These are phyloP conservation scores for Denticeps clupeoides DNA, from an alignment of 2,797 vertebrate genomes.

Conservation along the genomic window DNA sequence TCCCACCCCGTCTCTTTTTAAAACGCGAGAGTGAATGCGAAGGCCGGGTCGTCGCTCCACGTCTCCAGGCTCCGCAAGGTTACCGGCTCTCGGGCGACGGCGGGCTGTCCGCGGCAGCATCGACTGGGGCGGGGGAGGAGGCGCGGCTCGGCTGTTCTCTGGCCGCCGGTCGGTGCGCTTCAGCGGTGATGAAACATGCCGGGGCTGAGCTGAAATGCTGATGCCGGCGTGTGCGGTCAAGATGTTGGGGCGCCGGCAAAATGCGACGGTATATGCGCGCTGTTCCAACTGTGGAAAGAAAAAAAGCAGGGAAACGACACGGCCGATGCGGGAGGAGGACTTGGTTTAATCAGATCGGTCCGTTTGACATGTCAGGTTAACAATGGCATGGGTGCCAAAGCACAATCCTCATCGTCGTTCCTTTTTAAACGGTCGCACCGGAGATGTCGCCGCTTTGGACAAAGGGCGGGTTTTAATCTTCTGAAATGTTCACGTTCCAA, in stretches of 20 bases:
- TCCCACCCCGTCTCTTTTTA: slow-evolving; percentile 7
- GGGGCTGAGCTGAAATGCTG: too few species aligned
- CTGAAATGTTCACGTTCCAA: too few species aligned
- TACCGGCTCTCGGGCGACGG: slow-evolving; percentile 24
- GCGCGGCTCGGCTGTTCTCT: too few species aligned
- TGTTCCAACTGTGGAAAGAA: slow-evolving; percentile 31
- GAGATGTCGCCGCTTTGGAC: too few species aligned
- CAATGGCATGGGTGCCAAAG: slow-evolving; percentile 6
- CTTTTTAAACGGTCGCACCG: slow-evolving; percentile 27
- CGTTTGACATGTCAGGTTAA: slow-evolving; percentile 24
- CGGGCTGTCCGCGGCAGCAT: too few species aligned
- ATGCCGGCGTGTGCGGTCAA: background rate
- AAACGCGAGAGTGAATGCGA: background rate
- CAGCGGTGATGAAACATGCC: slow-evolving; percentile 1
- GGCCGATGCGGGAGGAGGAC: slow-evolving; percentile 34
- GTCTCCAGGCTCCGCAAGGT: slow-evolving; percentile 23
- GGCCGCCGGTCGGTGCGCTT: too few species aligned
- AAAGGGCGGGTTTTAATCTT: slow-evolving; percentile 50
- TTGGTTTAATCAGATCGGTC: slow-evolving; percentile 29
- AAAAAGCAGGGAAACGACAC: slow-evolving; percentile 38
- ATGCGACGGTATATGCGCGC: background rate
- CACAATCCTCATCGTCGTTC: slow-evolving; percentile 35
- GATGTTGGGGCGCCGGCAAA: too few species aligned
- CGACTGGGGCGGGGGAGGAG: too few species aligned
- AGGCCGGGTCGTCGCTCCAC: too few species aligned